Conservation (phyloP, 2,113 vertebrate species). For the Uria aalge region DNA sequence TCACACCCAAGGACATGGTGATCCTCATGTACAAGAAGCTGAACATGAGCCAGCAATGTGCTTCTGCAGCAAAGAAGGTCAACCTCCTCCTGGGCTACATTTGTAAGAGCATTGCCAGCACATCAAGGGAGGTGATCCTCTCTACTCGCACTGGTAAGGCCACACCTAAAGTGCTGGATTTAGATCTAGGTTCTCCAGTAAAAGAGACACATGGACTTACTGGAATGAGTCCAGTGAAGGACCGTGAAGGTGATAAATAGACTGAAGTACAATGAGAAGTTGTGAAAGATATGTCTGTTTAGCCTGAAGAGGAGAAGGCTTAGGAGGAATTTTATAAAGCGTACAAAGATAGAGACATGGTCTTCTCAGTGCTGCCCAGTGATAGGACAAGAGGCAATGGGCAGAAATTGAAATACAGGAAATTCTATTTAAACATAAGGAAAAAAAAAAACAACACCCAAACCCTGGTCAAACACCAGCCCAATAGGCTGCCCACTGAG, state of each 20-base stretch:
- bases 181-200: background rate
- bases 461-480: background rate
- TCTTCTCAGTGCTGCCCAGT: background rate
- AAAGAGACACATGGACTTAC: background rate
- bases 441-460: fast-evolving
- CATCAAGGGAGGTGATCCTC: background rate
- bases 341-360: background rate
- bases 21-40: background rate
- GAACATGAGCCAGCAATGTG: background rate
- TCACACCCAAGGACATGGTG: background rate
- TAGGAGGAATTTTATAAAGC: background rate
- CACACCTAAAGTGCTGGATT: background rate
- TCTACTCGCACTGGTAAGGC: background rate
- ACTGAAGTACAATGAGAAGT: background rate
- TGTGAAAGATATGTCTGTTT: background rate
- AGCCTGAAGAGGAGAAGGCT: background rate
- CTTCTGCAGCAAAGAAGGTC: background rate
- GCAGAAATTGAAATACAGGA: background rate
- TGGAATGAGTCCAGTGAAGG: background rate
- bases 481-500: too few species aligned
- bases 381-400: background rate
- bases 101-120: background rate
- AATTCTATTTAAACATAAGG: background rate
- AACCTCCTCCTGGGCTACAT: background rate
- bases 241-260: background rate